Evolutionary conservation across 2,797 vertebrate species (phyloP), one percentile per base, ranked within the genome.

Genomic region (Epinephelus coioides): DNA sequence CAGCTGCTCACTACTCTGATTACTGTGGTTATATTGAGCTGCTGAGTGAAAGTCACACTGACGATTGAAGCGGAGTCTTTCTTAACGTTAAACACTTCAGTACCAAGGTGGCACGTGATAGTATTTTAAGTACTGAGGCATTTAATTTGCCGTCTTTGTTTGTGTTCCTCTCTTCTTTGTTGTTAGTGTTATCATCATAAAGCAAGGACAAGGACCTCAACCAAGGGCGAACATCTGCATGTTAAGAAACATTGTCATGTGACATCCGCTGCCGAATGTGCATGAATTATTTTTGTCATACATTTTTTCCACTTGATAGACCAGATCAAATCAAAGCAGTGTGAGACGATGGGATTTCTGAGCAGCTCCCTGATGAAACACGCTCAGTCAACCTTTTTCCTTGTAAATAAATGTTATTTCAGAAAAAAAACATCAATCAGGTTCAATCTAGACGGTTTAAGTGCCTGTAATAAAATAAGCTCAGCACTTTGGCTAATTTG

Each of bases 381-480:
- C 66, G 46, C 27, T 59, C 51, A 51, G n/a, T 54, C 40, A 69
- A 69, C 74, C 47, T 55, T 69, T 69, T 61, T 56, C 61, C 17
- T 79, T 46, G 44, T 43, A 54, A 43, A 60, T 63, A 43, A 59
- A 43, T 23, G 40, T 56, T 75, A 15, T 47, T 47, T 5, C 15
- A 15, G 15, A 6, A 47, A 15, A 47, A 5, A 15, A 5, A 15
- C 5, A 17, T 47, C 19, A 49, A 64, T 73, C 57, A 25, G 25
- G 21, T 2, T 57, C 50, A 55, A 46, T 40, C 21, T 9, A 55
- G 30, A 62, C 5, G 55, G 34, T 47, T 6, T 14, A 64, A 15
- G 5, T 40, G 51, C 44, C 44, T 46, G 21, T 38, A 23, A 25
- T 2, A 47, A 15, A 50, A 18, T 47, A 50, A 64, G 10, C 30